These are phyloP conservation scores for Pristionchus japonicus DNA, from an alignment of 2,888 invertebrate genomes.

Conservation along the genomic window DNA sequence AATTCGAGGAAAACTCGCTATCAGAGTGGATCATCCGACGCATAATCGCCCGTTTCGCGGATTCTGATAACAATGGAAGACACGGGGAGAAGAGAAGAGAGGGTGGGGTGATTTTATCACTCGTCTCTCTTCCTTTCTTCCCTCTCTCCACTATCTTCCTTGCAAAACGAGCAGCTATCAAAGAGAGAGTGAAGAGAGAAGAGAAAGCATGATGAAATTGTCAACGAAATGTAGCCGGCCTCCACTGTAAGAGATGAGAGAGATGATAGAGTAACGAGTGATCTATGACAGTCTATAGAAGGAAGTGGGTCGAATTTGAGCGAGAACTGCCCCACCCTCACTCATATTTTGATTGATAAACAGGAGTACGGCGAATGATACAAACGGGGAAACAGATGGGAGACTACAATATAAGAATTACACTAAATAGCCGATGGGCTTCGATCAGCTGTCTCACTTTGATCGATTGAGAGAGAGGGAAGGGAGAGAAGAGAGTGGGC, in stretches of 20 bases:
- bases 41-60: neutral
- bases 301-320: neutral
- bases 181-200: neutral
- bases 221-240: constrained; percentile 34
- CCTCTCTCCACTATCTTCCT: neutral
- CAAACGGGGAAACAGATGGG: neutral
- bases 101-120: constrained; percentile 27
- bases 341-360: neutral
- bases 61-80: neutral
- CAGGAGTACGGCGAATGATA: constrained; percentile 4
- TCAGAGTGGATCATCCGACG: neutral
- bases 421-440: neutral
- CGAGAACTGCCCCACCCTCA: neutral
- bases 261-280: neutral
- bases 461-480: constrained; percentile 11
- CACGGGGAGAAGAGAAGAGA: neutral
- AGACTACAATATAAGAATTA: neutral
- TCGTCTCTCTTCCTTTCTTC: neutral
- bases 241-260: neutral
- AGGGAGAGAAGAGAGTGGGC: neutral
- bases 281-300: neutral
- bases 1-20: neutral
- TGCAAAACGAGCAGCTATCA: constrained; percentile 5
- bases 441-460: constrained; percentile 18
- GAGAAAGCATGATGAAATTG: constrained; percentile 2